Base-by-base conservation (phyloP, 2,888 invertebrate genomes). In the Cephus rjabovi region DNA sequence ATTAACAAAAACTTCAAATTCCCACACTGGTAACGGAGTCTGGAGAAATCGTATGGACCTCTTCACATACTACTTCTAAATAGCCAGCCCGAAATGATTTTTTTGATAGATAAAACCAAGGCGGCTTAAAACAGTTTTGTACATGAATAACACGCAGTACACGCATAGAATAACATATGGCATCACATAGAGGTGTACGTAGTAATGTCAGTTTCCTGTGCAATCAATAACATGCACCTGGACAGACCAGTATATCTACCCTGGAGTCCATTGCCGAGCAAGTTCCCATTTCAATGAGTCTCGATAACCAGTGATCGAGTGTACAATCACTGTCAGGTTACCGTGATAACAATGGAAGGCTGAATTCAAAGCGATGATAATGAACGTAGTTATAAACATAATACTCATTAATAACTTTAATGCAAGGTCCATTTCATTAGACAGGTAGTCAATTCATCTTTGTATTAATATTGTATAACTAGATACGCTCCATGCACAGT, bases 281-380 rank as follows among this genome's bases (percentile, higher is more conserved):
- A 56, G 56, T 23, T 56, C 56, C 56, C 56, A 23, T 56, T 56
- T 56, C 56, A 56, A 56, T 71, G 31, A 71, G 33, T 33, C 71
- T 71, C 71, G 71, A 71, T 71, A 71, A 71, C 31, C 71, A 31
- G 71, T 12, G 33, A 30, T 71, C 71, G 71, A 71, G 31, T 71
- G 12, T 33, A 71, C 71, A 71, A 71, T 34, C 33, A 34, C 12
- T 56, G 56, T 56, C 56, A 56, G 56, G 56, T 56, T 56, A 56
- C 56, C 23, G 56, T 23, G 56, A 56, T 56, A 56, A 56, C 56
- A 56, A 56, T 56, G 56, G 56, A 56, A 56, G 56, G 6, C 56
- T 56, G 56, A 56, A 56, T 56, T 56, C 56, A 56, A 56, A 56
- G 56, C 56, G 23, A 56, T 56, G 56, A 15, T 56, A 56, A 56